phyloP scores from a whole-genome alignment of 1,140 invertebrate species.

The Tribolium madens region DNA sequence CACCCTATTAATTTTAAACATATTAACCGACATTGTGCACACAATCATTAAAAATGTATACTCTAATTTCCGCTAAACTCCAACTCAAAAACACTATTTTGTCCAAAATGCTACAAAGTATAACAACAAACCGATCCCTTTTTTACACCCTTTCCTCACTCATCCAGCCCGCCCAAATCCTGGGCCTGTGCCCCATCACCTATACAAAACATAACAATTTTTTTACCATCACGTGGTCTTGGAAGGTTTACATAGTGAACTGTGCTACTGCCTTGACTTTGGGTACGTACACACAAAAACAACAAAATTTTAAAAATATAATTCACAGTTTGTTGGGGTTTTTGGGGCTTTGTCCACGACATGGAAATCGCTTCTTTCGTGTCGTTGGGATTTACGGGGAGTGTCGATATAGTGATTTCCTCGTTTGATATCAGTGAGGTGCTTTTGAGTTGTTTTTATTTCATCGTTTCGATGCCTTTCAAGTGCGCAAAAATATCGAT shows the following conservation, averaged over 20 bases:
- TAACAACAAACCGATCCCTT: background rate
- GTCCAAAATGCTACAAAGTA: background rate
- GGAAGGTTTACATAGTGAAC: background rate
- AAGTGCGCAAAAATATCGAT: background rate
- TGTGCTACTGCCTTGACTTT: background rate
- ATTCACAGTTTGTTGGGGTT: background rate
- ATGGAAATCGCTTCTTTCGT: background rate
- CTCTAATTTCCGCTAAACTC: background rate
- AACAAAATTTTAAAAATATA: background rate
- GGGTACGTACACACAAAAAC: too few species aligned
- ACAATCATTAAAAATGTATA: background rate
- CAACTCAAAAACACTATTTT: background rate
- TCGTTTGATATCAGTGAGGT: background rate
- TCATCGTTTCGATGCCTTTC: conserved; percentile 24
- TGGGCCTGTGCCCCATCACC: background rate
- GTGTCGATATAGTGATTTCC: background rate
- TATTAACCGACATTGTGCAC: too few species aligned
- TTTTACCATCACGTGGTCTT: background rate
- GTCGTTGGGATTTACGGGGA: background rate
- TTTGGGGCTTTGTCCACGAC: conserved; percentile 13
- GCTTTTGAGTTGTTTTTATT: conserved; percentile 1
- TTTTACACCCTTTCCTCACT: background rate
- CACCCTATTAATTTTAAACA: too few species aligned
- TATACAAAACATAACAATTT: background rate
- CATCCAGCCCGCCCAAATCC: background rate